Evolutionary conservation across 2,113 vertebrate genomes (phyloP).

Genomic region (Aythya baeri): DNA sequence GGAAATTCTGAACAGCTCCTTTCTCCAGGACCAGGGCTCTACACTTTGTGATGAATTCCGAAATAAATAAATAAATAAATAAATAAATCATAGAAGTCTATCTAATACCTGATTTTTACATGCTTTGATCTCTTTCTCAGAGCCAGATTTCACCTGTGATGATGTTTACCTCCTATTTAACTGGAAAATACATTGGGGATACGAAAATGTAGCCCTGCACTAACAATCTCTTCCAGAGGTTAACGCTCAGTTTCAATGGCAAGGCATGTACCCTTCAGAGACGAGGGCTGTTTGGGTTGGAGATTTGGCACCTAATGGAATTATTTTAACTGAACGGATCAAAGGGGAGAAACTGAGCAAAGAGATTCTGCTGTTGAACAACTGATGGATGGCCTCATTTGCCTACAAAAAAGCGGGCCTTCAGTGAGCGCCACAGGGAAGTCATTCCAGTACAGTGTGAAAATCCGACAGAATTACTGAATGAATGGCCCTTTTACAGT

Average conservation of each 20-base stretch:
- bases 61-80: neutral
- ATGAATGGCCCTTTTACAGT: conserved; percentile 29
- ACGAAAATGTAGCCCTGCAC: neutral
- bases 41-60: neutral
- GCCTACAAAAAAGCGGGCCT: neutral
- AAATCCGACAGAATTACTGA: neutral
- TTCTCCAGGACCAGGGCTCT: neutral
- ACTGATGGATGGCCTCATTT: neutral
- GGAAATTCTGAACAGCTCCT: neutral
- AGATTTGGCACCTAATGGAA: neutral
- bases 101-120: neutral
- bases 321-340: neutral
- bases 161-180: neutral
- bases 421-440: neutral
- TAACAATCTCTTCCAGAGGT: neutral
- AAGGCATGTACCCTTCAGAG: neutral
- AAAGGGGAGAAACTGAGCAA: neutral
- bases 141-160: neutral
- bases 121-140: neutral
- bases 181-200: neutral
- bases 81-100: neutral
- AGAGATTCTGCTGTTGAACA: neutral
- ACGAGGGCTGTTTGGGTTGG: neutral
- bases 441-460: neutral
- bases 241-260: neutral